Evolutionary conservation across 2,888 invertebrate species (phyloP).

Genomic region (Euzophera pinguis): DNA sequence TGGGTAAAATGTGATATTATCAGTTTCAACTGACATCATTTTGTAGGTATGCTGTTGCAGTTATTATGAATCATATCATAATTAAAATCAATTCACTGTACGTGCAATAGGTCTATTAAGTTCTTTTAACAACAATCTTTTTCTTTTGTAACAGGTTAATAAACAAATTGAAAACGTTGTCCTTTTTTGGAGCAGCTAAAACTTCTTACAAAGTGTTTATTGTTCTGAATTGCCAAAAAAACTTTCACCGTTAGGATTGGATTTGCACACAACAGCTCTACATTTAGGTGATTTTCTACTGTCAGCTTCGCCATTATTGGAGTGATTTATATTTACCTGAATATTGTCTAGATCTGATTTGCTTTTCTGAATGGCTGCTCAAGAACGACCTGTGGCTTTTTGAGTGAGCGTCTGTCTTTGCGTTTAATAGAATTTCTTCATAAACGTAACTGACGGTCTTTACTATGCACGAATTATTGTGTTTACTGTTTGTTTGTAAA

Average conservation of each 20-base stretch:
- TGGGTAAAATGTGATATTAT: neutral
- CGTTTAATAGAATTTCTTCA: too few species aligned
- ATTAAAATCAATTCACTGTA: neutral
- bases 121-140: too few species aligned
- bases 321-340: neutral
- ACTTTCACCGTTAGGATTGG: neutral
- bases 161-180: too few species aligned
- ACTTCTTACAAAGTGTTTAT: neutral
- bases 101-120: too few species aligned
- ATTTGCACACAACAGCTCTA: neutral
- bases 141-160: too few species aligned
- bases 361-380: neutral
- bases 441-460: too few species aligned
- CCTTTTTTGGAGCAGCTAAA: too few species aligned
- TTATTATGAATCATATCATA: neutral
- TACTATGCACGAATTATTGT: too few species aligned
- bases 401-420: neutral
- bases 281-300: neutral
- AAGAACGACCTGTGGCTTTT: neutral
- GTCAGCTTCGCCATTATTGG: neutral
- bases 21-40: neutral
- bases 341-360: constrained; percentile 15
- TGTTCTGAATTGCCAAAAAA: neutral
- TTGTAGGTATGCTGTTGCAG: neutral
- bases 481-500: too few species aligned